Evolutionary conservation across 2,888 invertebrate species (phyloP), one percentile per base, ranked within the genome.

Genomic region (Aphodius sticticus): DNA sequence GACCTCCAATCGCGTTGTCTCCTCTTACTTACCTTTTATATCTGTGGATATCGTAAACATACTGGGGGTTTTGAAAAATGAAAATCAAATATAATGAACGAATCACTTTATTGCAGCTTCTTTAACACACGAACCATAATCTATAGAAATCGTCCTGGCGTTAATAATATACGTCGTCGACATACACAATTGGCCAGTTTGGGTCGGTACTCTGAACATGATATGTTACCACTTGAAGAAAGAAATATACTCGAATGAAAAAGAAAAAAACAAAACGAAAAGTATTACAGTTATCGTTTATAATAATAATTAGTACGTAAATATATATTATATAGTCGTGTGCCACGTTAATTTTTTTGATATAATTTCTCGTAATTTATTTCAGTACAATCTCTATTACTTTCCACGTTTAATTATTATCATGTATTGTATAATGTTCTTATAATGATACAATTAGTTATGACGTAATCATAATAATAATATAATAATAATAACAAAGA

Each of bases 51-150:
- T 9, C 12, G 12, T 53, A 53, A 12, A 9, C 12, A 2, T 53
- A 53, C 12, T 7, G 53, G 79, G 81, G 72, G 37, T 76, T n/a
- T 36, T 16, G 12, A n/a, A 78, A 80, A 26, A 80, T 53, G 72
- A 76, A 78, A 15, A 69, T 69, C 35, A n/a, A 26, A 70, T 74
- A 77, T 86, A 89, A 89, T 88, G 88, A 89, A 88, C 88, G 88
- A 88, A 87, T 89, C 88, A 87, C 86, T 88, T 89, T 89, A 89
- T 89, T 89, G 89, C 89, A 89, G 87, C 87, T 86, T 79, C 77
- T 79, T 86, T 87, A 87, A 89, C 89, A 89, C 89, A 89, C 88
- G 87, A 87, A 84, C 81, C 81, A 82, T 37, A 74, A 53, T 53
- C 53, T 53, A 53, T 53, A 53, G 53, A 53, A 53, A 53, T 53